A percentile compares a stretch with the other conserved stretches of the same genome.
phyloP scores from a whole-genome alignment of 1,140 invertebrate species.

The Heterodera carotae region DNA sequence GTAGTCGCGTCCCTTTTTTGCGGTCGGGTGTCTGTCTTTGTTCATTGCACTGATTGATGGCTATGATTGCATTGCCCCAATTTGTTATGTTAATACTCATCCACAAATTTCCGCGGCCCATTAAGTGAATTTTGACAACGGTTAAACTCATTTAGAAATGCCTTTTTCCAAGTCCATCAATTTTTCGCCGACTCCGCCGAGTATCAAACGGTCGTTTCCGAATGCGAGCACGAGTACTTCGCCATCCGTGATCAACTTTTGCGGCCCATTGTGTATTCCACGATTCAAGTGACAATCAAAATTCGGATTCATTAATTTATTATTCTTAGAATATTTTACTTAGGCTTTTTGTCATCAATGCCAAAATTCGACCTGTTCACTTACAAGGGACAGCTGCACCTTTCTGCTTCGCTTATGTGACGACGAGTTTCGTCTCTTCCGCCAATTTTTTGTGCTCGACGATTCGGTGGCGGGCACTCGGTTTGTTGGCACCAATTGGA shows the following conservation, averaged over 20 bases:
- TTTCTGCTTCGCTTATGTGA: slow-evolving; percentile 62
- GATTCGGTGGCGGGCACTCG: slow-evolving; percentile 1
- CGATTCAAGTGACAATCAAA: slow-evolving; percentile 38
- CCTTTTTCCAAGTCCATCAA: slow-evolving; percentile 52
- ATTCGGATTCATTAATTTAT: too few relatives aligned
- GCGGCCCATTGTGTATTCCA: slow-evolving; percentile 55
- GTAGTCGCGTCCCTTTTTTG: too few relatives aligned
- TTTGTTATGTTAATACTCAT: too few relatives aligned
- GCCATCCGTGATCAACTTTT: slow-evolving; percentile 55
- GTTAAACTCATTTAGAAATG: slow-evolving; percentile 43
- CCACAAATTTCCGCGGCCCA: too few relatives aligned
- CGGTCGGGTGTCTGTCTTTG: too few relatives aligned
- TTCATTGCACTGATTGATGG: too few relatives aligned
- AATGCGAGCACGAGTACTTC: slow-evolving; percentile 57
- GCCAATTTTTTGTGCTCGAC: slow-evolving; percentile 58
- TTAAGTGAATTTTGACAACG: slow-evolving; percentile 14
- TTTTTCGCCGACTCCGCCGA: slow-evolving; percentile 50
- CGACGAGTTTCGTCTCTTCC: slow-evolving; percentile 63
- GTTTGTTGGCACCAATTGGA: background rate
- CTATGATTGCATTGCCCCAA: too few relatives aligned
- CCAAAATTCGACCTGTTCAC: slow-evolving; percentile 55
- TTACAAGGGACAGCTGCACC: slow-evolving; percentile 59
- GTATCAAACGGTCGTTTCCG: slow-evolving; percentile 52
- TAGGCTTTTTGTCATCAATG: slow-evolving; percentile 40
- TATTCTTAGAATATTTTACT: background rate